A percentile compares a stretch with the other conserved stretches of the same genome.
Conservation (phyloP, 1,140 invertebrate species). For the Laupala kohalensis region DNA sequence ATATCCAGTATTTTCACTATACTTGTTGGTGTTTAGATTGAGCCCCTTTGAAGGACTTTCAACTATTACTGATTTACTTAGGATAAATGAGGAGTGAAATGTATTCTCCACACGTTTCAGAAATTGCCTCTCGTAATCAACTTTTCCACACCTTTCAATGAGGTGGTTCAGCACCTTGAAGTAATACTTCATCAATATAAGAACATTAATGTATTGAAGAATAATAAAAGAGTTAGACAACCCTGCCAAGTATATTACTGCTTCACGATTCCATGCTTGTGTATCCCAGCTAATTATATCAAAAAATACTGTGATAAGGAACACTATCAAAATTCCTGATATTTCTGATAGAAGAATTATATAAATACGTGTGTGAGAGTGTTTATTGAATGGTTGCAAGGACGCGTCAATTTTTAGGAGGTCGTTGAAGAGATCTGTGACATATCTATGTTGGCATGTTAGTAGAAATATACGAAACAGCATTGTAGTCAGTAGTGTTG, state of each 20-base stretch:
- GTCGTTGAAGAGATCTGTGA: not conserved
- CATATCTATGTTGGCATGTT: not conserved
- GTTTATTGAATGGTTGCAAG: not conserved
- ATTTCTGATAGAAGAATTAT: not conserved
- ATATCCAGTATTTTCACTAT: no score
- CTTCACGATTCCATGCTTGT: not conserved
- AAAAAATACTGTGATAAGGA: not conserved
- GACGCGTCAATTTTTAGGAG: not conserved
- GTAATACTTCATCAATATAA: not conserved
- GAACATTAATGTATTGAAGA: not conserved
- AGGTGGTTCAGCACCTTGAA: not conserved
- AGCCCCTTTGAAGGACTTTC: no score
- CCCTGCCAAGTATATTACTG: not conserved
- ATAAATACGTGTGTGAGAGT: not conserved
- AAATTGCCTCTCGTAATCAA: no score
- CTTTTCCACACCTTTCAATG: no score
- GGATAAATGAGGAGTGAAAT: no score
- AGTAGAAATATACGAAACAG: not conserved
- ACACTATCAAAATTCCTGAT: not conserved
- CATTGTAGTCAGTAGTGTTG: not conserved
- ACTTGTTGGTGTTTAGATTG: no score
- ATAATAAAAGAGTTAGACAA: not conserved
- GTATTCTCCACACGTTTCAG: no score
- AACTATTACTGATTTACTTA: no score
- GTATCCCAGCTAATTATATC: not conserved